These are phyloP conservation scores for Chiroxiphia lanceolata DNA, from an alignment of 2,797 vertebrate genomes.

Conservation along the genomic window DNA sequence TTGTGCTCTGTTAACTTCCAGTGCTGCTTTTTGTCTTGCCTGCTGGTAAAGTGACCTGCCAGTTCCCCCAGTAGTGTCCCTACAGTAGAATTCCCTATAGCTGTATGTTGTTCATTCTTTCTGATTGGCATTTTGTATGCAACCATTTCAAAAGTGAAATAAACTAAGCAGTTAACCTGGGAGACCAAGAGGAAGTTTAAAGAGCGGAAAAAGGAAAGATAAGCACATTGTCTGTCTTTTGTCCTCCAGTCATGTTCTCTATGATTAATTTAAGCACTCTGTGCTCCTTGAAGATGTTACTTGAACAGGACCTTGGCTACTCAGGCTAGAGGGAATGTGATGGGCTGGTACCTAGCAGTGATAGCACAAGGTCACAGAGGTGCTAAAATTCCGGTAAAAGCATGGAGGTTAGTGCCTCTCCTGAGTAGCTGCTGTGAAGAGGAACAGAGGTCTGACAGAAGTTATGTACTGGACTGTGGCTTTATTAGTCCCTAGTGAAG, in stretches of 20 bases:
- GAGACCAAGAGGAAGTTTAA: neutral
- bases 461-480: neutral
- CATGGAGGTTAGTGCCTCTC: neutral
- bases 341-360: neutral
- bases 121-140: neutral
- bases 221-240: neutral
- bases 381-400: neutral
- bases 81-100: neutral
- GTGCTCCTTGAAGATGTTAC: neutral
- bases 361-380: neutral
- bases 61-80: neutral
- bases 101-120: neutral
- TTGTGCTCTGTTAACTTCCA: neutral
- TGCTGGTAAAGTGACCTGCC: neutral
- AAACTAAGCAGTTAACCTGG: neutral
- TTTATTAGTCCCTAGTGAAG: neutral
- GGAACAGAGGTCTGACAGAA: neutral
- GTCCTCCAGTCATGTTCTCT: neutral
- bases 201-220: neutral
- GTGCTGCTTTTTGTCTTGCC: neutral
- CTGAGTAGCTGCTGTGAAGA: neutral
- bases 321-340: neutral
- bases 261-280: constrained; percentile 38
- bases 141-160: neutral
- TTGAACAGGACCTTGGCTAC: neutral